phyloP scores from a whole-genome alignment of 1,140 invertebrate species.

The Drosophila pruinosa region DNA sequence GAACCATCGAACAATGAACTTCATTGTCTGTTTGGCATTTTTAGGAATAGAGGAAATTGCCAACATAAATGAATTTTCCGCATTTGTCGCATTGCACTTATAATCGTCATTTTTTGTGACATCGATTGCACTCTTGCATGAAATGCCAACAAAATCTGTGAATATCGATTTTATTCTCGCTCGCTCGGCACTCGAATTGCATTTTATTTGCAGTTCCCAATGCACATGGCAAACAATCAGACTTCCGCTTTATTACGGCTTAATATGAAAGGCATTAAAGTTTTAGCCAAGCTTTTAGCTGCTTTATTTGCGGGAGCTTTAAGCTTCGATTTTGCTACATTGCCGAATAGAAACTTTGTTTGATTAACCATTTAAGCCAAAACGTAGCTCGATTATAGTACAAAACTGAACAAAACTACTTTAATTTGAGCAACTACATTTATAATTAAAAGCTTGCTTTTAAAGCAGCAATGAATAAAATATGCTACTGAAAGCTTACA shows the following conservation, averaged over 20 bases:
- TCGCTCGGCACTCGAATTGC: neutral
- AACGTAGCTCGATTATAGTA: neutral
- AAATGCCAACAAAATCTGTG: conserved; percentile 45
- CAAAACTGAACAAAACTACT: neutral
- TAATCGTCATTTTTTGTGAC: conserved; percentile 37
- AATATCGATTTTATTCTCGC: conserved; percentile 37
- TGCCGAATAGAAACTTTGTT: neutral
- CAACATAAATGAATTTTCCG: conserved; percentile 27
- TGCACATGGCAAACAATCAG: conserved; percentile 3
- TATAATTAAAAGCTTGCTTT: too few species aligned
- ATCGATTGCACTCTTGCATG: conserved; percentile 35
- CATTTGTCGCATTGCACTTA: conserved; percentile 31
- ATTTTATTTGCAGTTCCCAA: conserved; percentile 15
- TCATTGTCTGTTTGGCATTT: neutral
- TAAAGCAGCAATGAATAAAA: too few species aligned
- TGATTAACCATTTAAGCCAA: neutral
- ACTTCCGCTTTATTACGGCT: neutral
- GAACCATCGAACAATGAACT: conserved; percentile 10
- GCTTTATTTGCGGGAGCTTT: neutral
- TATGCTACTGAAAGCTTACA: too few species aligned
- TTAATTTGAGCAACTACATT: too few species aligned
- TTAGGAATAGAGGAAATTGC: neutral
- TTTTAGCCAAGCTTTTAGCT: neutral
- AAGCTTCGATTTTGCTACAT: neutral
- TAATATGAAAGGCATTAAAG: neutral